Base-by-base conservation (phyloP, 2,888 invertebrate species). In the Myopa tessellatipennis region DNA sequence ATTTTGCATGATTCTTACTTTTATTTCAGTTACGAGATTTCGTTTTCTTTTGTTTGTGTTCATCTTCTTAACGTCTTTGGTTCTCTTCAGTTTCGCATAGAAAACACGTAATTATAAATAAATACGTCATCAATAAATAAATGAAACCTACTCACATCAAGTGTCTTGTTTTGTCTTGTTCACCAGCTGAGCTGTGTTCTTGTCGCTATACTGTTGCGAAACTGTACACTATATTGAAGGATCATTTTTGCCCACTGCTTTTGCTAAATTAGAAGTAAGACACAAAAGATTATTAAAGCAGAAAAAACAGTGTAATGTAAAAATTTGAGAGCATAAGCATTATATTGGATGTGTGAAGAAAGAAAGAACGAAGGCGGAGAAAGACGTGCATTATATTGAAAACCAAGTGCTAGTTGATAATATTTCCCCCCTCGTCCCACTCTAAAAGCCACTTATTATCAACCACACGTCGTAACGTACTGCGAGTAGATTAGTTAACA, bases 131-230 rank as follows among this genome's bases (percentile, higher is more conserved):
- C 75, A 10, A 80, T 77, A 79, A 78, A 79, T 60, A 55, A 77
- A 81, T 80, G 81, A 83, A 83, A 83, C 85, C 86, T 86, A 86
- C 88, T 87, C 87, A 86, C 87, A 88, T 87, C 87, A 87, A 88
- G 85, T 85, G 87, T 88, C 85, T 88, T 26, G 26, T 26, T 86
- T 89, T 87, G 89, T 88, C 87, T 87, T 89, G 88, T 83, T 87
- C 88, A 88, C 88, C 85, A 85, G 85, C 84, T 84, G 82, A 55
- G 12, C 50, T 65, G 50, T 65, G 74, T 74, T 50, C 45, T 73
- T 18, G 40, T 73, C 34, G 63, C 61, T 18, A 4, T 45, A 8
- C 45, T 10, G 7, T 8, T 10, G 45, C 45, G 45, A 45, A 45
- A 10, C 10, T 45, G 45, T 45, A 8, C 45, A 45, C 6, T 45